Conservation (phyloP, 2,113 vertebrate genomes). For the Phaetusa simplex region DNA sequence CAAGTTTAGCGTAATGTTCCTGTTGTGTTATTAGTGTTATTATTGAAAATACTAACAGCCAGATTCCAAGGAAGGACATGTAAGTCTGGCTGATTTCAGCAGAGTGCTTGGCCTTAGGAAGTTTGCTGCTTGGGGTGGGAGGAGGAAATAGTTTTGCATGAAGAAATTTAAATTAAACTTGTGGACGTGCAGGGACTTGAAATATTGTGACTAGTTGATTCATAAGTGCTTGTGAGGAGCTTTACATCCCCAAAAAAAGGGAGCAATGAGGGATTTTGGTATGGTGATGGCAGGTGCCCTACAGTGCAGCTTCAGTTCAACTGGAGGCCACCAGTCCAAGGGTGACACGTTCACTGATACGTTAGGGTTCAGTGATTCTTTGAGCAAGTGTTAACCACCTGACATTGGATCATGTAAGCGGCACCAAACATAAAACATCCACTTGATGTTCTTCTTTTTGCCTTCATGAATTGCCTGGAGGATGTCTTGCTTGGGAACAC, state of each 20-base stretch:
- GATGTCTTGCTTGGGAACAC: not conserved
- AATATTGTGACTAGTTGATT: not conserved
- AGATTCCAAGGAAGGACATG: not conserved
- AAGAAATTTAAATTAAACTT: not conserved
- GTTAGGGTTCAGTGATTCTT: not conserved
- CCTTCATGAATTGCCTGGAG: not conserved
- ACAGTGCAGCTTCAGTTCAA: not conserved
- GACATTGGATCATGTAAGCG: too few species aligned
- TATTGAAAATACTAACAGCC: not conserved
- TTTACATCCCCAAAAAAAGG: not conserved
- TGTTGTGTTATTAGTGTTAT: not conserved
- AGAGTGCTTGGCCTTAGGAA: not conserved
- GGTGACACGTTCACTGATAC: not conserved
- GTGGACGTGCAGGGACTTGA: not conserved
- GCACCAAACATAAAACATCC: not conserved
- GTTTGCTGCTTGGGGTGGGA: not conserved
- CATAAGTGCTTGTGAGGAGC: not conserved
- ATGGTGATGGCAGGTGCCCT: not conserved
- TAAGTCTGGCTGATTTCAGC: not conserved
- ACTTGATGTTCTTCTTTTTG: not conserved
- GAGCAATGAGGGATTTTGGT: not conserved
- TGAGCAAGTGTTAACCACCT: not conserved
- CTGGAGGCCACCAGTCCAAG: not conserved
- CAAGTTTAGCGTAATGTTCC: not conserved
- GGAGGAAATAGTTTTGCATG: not conserved